These are phyloP conservation scores for Adrianichthys oophorus DNA, from an alignment of 2,797 vertebrate species.

Conservation along the genomic window DNA sequence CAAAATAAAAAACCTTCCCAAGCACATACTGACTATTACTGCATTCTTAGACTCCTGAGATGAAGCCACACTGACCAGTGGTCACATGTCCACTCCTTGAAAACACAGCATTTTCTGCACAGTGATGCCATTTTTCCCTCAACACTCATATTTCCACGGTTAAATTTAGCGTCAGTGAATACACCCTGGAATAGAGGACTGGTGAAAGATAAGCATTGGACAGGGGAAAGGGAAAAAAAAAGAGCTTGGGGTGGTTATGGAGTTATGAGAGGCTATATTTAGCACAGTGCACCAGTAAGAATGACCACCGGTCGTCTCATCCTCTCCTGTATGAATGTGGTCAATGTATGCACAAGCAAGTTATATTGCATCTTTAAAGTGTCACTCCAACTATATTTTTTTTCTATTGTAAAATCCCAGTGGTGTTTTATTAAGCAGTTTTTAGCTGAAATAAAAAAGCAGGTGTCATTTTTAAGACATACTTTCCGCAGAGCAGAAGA, in stretches of 20 bases:
- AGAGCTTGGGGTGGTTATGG: constrained; percentile 34
- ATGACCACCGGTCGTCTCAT: constrained; percentile 35
- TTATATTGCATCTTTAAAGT: neutral
- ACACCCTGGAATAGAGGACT: constrained; percentile 66
- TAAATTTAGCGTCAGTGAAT: constrained; percentile 70
- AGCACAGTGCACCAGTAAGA: constrained; percentile 19
- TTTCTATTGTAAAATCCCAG: too few species aligned
- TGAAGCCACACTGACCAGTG: constrained; percentile 20
- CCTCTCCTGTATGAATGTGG: constrained; percentile 18
- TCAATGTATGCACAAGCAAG: constrained; percentile 17
- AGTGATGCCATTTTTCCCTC: constrained; percentile 45
- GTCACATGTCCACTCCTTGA: constrained; percentile 8
- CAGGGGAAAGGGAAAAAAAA: constrained; percentile 1
- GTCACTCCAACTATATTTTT: too few species aligned
- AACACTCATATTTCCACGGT: constrained; percentile 53
- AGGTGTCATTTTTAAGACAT: too few species aligned
- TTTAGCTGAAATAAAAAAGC: too few species aligned
- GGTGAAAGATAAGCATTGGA: constrained; percentile 66
- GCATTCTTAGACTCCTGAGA: constrained; percentile 21
- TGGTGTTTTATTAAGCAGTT: too few species aligned
- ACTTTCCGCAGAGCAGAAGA: too few species aligned
- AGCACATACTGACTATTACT: constrained; percentile 23
- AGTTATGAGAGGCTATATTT: constrained; percentile 54
- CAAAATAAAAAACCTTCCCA: constrained; percentile 17
- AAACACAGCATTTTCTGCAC: constrained; percentile 22